These are phyloP conservation scores for Melanotaenia boesemani DNA, from an alignment of 2,797 vertebrate species.

Conservation along the genomic window DNA sequence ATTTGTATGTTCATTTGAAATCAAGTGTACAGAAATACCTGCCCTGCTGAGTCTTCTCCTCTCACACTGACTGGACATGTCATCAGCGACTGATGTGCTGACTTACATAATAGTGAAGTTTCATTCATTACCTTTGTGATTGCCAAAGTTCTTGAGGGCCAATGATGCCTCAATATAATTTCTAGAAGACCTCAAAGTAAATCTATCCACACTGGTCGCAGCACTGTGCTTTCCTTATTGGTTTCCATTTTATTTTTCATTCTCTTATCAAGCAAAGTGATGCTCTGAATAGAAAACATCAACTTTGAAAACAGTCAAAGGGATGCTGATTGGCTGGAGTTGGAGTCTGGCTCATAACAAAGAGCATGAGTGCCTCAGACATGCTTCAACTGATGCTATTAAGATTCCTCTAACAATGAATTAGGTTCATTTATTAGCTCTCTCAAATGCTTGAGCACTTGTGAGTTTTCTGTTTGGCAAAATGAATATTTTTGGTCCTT, in stretches of 20 bases:
- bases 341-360: slow-evolving; percentile 11
- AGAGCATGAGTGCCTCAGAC: slow-evolving; percentile 11
- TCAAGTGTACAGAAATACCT: slow-evolving; percentile 4
- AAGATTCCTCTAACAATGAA: slow-evolving; percentile 18
- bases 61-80: slow-evolving; percentile 57
- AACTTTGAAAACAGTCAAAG: slow-evolving; percentile 19
- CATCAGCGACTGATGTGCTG: slow-evolving; percentile 38
- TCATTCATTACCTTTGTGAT: slow-evolving; percentile 38
- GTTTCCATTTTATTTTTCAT: slow-evolving; percentile 20
- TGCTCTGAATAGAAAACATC: slow-evolving; percentile 36
- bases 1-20: neutral
- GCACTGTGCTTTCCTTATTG: neutral
- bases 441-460: neutral
- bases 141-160: slow-evolving; percentile 53
- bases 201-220: slow-evolving; percentile 12
- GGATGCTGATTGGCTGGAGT: slow-evolving; percentile 22
- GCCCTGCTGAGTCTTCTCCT: slow-evolving; percentile 24
- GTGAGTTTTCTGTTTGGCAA: slow-evolving; percentile 11
- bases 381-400: neutral
- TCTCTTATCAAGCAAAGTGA: slow-evolving; percentile 6
- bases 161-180: slow-evolving; percentile 30
- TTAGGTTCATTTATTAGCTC: slow-evolving; percentile 18
- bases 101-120: slow-evolving; percentile 64
- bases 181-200: slow-evolving; percentile 25
- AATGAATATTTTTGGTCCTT: neutral